A percentile compares a stretch with the other conserved stretches of the same genome.
Conservation (phyloP, 2,113 vertebrate species). For the Panurus biarmicus region DNA sequence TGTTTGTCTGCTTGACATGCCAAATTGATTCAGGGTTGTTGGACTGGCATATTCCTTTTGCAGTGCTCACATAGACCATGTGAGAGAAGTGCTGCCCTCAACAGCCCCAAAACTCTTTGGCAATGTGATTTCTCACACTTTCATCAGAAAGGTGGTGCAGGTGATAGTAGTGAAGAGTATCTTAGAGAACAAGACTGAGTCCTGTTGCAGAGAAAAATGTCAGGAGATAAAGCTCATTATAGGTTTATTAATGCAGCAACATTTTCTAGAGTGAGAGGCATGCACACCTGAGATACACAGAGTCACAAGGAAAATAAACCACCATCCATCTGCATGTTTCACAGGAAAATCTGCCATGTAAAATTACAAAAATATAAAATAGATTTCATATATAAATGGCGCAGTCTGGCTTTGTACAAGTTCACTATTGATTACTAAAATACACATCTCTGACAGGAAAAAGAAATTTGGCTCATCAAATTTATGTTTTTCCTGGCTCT, state of each 20-base stretch:
- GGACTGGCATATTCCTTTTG: not conserved
- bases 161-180: not conserved
- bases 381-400: not conserved
- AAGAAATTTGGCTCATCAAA: not conserved
- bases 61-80: fast-evolving
- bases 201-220: not conserved
- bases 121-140: not conserved
- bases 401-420: not conserved
- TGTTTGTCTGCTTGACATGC: not conserved
- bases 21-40: not conserved
- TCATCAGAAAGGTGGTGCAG: not conserved
- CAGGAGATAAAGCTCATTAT: not conserved
- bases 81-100: not conserved
- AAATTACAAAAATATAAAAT: not conserved
- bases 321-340: not conserved
- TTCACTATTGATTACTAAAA: not conserved
- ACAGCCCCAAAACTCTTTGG: not conserved
- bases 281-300: not conserved
- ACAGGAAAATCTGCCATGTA: not conserved
- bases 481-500: slow-evolving; percentile 15
- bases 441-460: slow-evolving; percentile 1
- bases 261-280: not conserved
- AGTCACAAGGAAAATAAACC: not conserved
- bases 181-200: not conserved
- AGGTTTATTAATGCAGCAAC: not conserved